Evolutionary conservation across 1,140 invertebrate genomes (phyloP), one percentile per base, ranked within the genome.

Genomic region (Drosophila oshimai): DNA sequence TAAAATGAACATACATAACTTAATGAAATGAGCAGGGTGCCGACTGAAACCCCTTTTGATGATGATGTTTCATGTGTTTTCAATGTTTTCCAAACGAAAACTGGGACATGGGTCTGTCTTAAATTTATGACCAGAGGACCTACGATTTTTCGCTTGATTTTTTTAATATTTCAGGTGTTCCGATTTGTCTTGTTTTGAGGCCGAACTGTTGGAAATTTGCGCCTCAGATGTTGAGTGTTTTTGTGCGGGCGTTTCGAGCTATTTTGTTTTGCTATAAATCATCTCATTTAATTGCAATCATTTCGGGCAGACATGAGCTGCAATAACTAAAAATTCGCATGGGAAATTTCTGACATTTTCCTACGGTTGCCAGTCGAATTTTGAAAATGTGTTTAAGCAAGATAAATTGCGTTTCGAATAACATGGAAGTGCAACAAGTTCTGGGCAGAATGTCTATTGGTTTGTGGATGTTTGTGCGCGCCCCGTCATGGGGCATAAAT

Each of bases 341-440:
- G 13, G 45, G 55, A 62, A 46, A 78, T 65, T 72, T 86, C 51
- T 41, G 60, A 57, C 46, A 84, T 73, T 60, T 69, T 64, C 41
- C 37, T 45, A 20, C 36, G 39, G 41, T 24, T 36, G 39, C 17
- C 41, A 50, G 68, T 39, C 22, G 13, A 62, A 26, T 9, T 41
- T 67, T 7, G n/a, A 39, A 73, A 73, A 62, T 81, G 44, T 53
- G 29, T 67, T 67, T 46, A 61, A 57, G 41, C 57, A 70, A 80
- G 80, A 84, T 31, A 75, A 87, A 84, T 84, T 79, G 71, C 80
- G 70, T 67, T 86, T 65, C 45, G 24, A 55, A 74, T 65, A 53
- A 57, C 53, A 86, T 70, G 76, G 57, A 84, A 83, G 76, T 84
- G 80, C 81, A 87, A 84, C 81, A 75, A 83, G 74, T 83, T 74